phyloP scores from a whole-genome alignment of 1,140 invertebrate species.

The Helicorthomorpha holstii region DNA sequence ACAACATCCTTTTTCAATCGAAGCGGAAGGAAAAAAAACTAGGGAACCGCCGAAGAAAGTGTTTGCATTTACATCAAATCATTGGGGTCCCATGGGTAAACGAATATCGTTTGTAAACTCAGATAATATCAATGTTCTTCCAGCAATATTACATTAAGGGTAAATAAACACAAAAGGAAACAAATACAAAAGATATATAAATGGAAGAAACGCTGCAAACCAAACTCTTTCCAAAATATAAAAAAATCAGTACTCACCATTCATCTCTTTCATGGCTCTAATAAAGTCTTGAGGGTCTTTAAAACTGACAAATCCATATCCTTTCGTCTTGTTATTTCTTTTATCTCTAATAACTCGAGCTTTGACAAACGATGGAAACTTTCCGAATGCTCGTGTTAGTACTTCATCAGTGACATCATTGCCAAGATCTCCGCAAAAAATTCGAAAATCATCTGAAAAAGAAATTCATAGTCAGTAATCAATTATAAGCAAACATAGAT shows the following conservation, averaged over 20 bases:
- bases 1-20: no score
- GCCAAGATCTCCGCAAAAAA: slow-evolving; percentile 97
- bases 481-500: neutral
- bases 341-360: slow-evolving; percentile 94
- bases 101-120: no score
- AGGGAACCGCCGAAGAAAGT: no score
- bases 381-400: slow-evolving; percentile 79
- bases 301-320: slow-evolving; percentile 97
- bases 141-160: neutral
- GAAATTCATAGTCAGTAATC: slow-evolving; percentile 1
- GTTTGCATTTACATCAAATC: slow-evolving; percentile 6
- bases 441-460: slow-evolving; percentile 75
- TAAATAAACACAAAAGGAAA: no score
- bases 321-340: slow-evolving; percentile 93
- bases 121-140: no score
- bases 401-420: slow-evolving; percentile 98
- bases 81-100: slow-evolving; percentile 6
- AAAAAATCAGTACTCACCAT: slow-evolving; percentile 25
- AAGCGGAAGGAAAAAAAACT: no score
- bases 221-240: neutral
- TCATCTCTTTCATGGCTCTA: slow-evolving; percentile 97
- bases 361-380: slow-evolving; percentile 83
- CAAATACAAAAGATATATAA: no score
- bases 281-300: slow-evolving; percentile 96
- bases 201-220: neutral